Percentiles rank a stretch among this genome's conserved stretches.
Conservation (phyloP, 2,797 vertebrate genomes). For the Mycteria americana region DNA sequence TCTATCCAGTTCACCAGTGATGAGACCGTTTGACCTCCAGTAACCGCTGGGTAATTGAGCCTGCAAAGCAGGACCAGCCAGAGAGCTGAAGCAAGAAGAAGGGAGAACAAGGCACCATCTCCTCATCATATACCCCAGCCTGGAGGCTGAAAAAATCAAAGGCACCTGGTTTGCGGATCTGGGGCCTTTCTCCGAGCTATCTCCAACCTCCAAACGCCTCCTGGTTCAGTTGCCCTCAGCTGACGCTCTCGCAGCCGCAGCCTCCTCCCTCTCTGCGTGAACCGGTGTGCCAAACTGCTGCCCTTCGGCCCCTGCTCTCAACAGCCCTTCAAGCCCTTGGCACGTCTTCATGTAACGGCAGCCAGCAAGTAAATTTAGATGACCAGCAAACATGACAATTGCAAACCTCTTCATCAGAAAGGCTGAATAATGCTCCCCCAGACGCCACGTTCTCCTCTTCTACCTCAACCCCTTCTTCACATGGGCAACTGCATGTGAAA, state of each 20-base stretch:
- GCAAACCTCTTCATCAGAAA: not conserved
- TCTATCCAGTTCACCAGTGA: not conserved
- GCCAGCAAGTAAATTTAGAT: not conserved
- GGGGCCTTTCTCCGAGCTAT: not conserved
- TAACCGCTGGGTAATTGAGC: not conserved
- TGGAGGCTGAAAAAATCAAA: not conserved
- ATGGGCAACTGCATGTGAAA: not conserved
- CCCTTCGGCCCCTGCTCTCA: not conserved
- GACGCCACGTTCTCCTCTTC: not conserved
- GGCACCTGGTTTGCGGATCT: not conserved
- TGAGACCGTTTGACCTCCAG: not conserved
- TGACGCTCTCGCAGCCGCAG: not conserved
- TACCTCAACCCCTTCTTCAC: not conserved
- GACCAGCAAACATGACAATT: not conserved
- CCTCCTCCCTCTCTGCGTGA: not conserved
- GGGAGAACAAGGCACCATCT: not conserved
- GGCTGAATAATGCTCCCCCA: not conserved
- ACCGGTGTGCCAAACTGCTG: not conserved
- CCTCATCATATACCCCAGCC: no score
- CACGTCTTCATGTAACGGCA: fast-evolving
- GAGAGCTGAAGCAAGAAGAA: not conserved
- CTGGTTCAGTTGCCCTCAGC: not conserved
- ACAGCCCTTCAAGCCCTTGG: not conserved
- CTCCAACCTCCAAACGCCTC: not conserved
- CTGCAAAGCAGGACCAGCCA: not conserved